Percentiles rank a stretch among this genome's conserved stretches.
These are phyloP conservation scores for Zaprionus capensis DNA, from an alignment of 1,140 invertebrate species.

Conservation along the genomic window DNA sequence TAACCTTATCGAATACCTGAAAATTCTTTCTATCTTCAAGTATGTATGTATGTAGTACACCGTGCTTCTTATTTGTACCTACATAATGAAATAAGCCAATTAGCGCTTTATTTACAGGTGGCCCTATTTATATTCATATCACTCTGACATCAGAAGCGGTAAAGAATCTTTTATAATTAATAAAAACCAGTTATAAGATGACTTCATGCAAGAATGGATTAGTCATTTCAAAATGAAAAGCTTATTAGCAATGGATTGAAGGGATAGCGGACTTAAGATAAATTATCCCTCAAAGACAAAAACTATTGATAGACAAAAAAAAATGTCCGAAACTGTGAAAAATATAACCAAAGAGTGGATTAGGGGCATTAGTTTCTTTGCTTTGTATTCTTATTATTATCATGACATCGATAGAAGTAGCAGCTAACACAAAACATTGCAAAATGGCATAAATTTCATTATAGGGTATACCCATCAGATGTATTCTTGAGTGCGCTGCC, in stretches of 20 bases:
- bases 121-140: neutral
- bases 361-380: neutral
- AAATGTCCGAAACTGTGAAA: neutral
- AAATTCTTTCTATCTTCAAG: conserved; percentile 12
- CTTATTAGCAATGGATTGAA: neutral
- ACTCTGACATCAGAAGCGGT: neutral
- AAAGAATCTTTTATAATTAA: neutral
- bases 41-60: too few relatives aligned
- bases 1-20: conserved; percentile 16
- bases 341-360: too few relatives aligned
- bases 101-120: neutral
- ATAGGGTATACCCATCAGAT: neutral
- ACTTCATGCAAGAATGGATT: neutral
- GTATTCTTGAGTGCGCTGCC: too few relatives aligned
- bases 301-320: neutral
- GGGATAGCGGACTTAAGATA: neutral
- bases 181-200: conserved; percentile 11
- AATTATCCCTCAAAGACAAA: conserved; percentile 13
- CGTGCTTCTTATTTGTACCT: conserved; percentile 3
- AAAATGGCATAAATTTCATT: neutral
- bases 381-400: neutral
- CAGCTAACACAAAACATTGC: neutral
- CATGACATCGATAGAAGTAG: neutral
- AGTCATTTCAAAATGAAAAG: neutral
- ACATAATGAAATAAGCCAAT: neutral